Evolutionary conservation across 2,113 vertebrate species (phyloP), one percentile per base, ranked within the genome.

Genomic region (Archilochus colubris): DNA sequence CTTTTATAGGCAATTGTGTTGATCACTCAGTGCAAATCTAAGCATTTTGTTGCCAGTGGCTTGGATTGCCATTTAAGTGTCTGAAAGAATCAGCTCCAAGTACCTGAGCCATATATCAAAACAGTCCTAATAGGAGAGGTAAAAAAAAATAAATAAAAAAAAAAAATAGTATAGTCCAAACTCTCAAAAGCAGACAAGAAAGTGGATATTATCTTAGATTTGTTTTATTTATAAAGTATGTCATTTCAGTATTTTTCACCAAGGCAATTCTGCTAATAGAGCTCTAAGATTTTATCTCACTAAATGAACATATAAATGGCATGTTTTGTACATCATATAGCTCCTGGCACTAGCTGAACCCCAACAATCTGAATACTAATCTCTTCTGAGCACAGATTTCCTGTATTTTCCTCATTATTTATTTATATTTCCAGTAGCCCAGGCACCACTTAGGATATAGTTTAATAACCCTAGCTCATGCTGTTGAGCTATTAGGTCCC

Each of bases 351-450:
- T 20, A 70, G 50, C 11, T 51, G 77, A 78, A 82, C 46, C 33
- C 22, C 48, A 82, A 58, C 33, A 66, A 48, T 79, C 82, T 92
- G 95, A 97, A 95, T 77, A 72, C 78, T 93, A 94, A 93, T 94
- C 64, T 97, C 74, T 92, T 92, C 70, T 86, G 75, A 95, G 50
- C 67, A 73, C 80, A 95, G 69, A 86, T 89, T 96, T 91, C 63
- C 95, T 87, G 58, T 94, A 70, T 88, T 95, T 91, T 86, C 31
- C 50, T 89, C 74, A 94, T 95, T 92, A 96, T 96, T 96, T 97
- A 96, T 97, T 96, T 91, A 88, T 88, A 92, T 95, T 94, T 87
- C 51, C 55, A 93, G 96, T 88, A 97, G 57, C 43, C 33, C 70
- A 92, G 70, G 69, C 70, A 94, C 55, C 4, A 25, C 25, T 89